These are phyloP conservation scores for Micoletzkya japonica DNA, from an alignment of 2,888 invertebrate species.

Conservation along the genomic window DNA sequence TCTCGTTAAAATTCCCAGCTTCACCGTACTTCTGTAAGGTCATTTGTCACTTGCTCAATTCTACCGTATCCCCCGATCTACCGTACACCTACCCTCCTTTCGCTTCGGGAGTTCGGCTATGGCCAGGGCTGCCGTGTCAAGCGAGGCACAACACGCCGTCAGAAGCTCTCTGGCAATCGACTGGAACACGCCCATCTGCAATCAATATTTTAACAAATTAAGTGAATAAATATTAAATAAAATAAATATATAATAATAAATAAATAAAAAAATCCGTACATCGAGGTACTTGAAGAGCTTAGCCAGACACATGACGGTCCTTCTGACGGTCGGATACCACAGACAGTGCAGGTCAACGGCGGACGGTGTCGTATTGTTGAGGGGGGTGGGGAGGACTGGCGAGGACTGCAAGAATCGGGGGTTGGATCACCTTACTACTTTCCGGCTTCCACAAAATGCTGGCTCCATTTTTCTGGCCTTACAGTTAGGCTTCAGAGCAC, in stretches of 20 bases:
- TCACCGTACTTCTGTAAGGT: too few relatives aligned
- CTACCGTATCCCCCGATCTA: background rate
- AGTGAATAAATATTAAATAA: background rate
- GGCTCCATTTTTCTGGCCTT: too few relatives aligned
- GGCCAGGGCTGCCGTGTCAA: constrained; percentile 79
- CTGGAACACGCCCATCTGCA: constrained; percentile 88
- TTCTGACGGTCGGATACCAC: constrained; percentile 98
- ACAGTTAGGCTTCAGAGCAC: too few relatives aligned
- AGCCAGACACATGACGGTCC: constrained; percentile 90
- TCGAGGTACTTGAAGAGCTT: constrained; percentile 87
- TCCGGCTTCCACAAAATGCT: too few relatives aligned
- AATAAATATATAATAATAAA: background rate
- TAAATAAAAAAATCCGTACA: constrained; percentile 57
- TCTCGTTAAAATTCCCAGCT: too few relatives aligned
- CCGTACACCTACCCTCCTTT: background rate
- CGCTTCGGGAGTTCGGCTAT: constrained; percentile 70
- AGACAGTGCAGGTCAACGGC: constrained; percentile 96
- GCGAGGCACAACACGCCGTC: constrained; percentile 85
- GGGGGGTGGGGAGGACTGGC: too few relatives aligned
- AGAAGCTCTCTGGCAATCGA: constrained; percentile 94
- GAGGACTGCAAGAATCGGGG: too few relatives aligned
- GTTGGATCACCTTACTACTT: too few relatives aligned
- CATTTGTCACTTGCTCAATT: too few relatives aligned
- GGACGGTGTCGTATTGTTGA: too few relatives aligned
- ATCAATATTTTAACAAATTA: constrained; percentile 32